Percentiles rank a stretch among this genome's conserved stretches.
Evolutionary conservation across 1,140 invertebrate species (phyloP).

Genomic region (Camponotus pennsylvanicus): DNA sequence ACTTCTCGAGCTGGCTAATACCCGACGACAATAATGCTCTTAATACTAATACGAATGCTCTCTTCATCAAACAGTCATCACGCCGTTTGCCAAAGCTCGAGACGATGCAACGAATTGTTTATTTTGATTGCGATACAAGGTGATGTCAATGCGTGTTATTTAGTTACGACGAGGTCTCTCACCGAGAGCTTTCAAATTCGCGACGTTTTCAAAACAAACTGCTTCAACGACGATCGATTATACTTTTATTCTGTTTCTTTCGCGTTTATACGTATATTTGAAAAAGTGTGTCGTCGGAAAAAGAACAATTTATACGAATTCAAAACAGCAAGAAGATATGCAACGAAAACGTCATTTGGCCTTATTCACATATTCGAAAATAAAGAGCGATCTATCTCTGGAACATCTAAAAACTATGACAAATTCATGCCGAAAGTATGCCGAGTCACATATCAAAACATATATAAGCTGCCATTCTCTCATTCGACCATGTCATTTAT

Average conservation of each 20-base stretch:
- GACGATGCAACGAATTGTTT: neutral
- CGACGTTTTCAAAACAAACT: conserved; percentile 5
- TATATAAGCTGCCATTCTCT: neutral
- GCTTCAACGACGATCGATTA: neutral
- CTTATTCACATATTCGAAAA: conserved; percentile 17
- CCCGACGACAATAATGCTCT: conserved; percentile 54
- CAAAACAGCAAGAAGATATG: neutral
- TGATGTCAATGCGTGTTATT: neutral
- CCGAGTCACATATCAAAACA: neutral
- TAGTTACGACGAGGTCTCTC: neutral
- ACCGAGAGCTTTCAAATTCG: conserved; percentile 3
- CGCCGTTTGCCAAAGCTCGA: neutral
- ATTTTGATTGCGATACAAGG: conserved; percentile 29
- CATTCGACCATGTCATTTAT: conserved; percentile 1
- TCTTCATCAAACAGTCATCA: neutral
- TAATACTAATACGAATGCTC: conserved; percentile 36
- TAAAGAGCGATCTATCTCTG: conserved; percentile 2
- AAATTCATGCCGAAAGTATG: neutral
- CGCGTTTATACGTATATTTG: neutral
- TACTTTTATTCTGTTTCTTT: neutral
- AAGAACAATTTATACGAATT: conserved; percentile 1
- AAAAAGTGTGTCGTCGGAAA: conserved; percentile 1
- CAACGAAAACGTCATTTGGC: neutral
- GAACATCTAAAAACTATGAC: neutral
- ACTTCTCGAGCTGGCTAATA: conserved; percentile 45